These are phyloP conservation scores for Urocitellus parryii DNA, from an alignment of 2,113 vertebrate genomes.

Conservation along the genomic window DNA sequence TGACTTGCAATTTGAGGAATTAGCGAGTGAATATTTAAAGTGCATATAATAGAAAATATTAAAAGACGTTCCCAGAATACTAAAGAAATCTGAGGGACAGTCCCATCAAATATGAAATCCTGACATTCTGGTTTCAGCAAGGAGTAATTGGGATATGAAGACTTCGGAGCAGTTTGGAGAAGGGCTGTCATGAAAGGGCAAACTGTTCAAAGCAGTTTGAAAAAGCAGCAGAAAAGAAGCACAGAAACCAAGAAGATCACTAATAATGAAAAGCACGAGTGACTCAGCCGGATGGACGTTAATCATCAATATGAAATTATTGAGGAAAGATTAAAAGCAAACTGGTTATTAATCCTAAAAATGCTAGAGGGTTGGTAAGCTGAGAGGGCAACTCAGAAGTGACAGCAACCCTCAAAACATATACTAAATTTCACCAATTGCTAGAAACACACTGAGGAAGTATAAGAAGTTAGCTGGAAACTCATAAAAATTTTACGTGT, in stretches of 20 bases:
- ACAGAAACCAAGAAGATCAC: not conserved
- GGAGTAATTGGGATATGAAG: not conserved
- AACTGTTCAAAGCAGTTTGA: not conserved
- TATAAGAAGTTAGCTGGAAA: constrained; percentile 21
- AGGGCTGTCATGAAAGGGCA: not conserved
- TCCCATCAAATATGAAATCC: not conserved
- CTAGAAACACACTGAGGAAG: constrained; percentile 10
- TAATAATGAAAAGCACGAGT: not conserved
- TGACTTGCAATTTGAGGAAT: constrained; percentile 11
- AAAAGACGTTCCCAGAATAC: not conserved
- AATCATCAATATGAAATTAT: too few species aligned
- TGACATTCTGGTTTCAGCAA: constrained; percentile 18
- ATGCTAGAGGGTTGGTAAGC: not conserved
- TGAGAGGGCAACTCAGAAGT: not conserved
- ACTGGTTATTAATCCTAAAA: not conserved
- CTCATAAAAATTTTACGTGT: not conserved
- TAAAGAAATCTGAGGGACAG: not conserved
- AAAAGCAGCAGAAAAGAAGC: not conserved
- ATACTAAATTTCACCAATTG: not conserved
- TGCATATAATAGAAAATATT: not conserved
- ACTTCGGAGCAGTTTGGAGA: not conserved
- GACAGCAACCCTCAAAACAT: too few species aligned
- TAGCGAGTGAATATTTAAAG: constrained; percentile 39
- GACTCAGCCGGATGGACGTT: not conserved
- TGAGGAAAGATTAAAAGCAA: not conserved